These are phyloP conservation scores for Promerops cafer DNA, from an alignment of 2,113 vertebrate genomes.

Conservation along the genomic window DNA sequence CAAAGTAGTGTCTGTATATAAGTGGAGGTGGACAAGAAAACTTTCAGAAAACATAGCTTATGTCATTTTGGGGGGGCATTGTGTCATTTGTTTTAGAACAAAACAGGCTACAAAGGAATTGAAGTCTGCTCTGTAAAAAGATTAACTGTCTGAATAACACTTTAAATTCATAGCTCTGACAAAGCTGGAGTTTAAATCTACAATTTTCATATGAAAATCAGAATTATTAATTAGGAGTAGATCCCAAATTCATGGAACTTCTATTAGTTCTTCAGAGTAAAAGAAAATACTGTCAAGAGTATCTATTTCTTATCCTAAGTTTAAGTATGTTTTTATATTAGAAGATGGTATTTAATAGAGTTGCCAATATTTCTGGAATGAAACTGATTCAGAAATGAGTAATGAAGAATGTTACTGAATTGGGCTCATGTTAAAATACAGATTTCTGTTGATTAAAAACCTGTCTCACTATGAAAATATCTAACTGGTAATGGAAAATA, in stretches of 20 bases:
- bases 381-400: neutral
- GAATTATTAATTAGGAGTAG: neutral
- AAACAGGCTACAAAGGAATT: neutral
- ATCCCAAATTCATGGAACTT: neutral
- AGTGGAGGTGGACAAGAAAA: neutral
- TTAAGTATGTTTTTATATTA: neutral
- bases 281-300: neutral
- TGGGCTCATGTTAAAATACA: neutral
- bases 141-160: neutral
- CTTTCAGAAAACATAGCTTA: neutral
- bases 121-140: neutral
- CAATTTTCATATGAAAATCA: neutral
- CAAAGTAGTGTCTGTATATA: neutral
- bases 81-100: neutral
- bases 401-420: neutral
- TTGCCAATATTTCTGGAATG: neutral
- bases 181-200: neutral
- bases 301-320: neutral
- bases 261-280: neutral
- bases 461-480: neutral
- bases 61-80: neutral
- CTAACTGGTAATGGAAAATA: conserved; percentile 27
- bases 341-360: neutral
- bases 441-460: conserved; percentile 5
- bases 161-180: neutral